These are phyloP conservation scores for Heliornis fulica DNA, from an alignment of 2,113 vertebrate genomes.

Conservation along the genomic window DNA sequence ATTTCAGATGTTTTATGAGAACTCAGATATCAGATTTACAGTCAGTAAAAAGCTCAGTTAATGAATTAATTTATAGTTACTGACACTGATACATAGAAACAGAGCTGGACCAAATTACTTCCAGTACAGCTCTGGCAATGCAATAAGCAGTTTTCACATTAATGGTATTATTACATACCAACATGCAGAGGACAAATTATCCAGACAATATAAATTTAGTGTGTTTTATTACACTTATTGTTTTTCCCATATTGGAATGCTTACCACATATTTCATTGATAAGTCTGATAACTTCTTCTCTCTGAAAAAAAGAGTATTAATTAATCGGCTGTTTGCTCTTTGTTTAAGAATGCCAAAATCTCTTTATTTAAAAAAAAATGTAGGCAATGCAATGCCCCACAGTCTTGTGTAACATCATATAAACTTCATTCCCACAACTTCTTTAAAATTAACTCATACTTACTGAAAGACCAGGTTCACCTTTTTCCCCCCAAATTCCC, in stretches of 20 bases:
- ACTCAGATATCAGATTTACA: neutral
- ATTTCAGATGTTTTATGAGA: neutral
- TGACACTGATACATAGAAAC: neutral
- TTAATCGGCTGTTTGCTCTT: neutral
- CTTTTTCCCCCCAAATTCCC: constrained; percentile 81
- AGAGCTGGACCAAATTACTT: neutral
- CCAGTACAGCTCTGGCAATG: neutral
- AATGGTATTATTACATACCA: neutral
- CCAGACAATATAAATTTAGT: neutral
- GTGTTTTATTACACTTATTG: neutral
- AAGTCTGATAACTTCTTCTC: constrained; percentile 85
- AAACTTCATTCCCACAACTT: neutral
- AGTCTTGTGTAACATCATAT: neutral
- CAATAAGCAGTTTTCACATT: neutral
- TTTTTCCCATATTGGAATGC: neutral
- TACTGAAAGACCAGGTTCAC: constrained; percentile 82
- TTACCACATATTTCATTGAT: constrained; percentile 89
- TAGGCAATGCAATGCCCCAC: neutral
- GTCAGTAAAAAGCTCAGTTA: neutral
- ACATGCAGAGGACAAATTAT: neutral
- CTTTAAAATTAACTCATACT: constrained; percentile 56
- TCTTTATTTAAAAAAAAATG: neutral
- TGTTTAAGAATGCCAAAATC: neutral
- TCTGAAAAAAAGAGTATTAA: constrained; percentile 69
- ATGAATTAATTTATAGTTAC: neutral